A percentile compares a stretch with the other conserved stretches of the same genome.
Conservation (phyloP, 1,140 invertebrate species). For the Asobara japonica region DNA sequence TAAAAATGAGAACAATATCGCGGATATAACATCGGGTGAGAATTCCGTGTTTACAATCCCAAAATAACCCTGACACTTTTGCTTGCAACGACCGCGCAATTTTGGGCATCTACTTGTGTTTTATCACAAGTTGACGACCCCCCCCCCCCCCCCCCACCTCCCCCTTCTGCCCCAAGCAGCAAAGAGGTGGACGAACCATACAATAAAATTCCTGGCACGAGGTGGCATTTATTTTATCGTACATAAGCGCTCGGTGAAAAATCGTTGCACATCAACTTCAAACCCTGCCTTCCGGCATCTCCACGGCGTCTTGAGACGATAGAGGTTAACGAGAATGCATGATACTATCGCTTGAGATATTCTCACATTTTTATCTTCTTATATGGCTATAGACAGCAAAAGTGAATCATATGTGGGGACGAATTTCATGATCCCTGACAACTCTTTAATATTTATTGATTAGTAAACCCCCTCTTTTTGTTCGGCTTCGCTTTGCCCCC, state of each 20-base stretch:
- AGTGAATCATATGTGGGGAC: no score
- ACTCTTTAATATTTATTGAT: no score
- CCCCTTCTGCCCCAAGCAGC: no score
- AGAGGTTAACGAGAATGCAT: not conserved
- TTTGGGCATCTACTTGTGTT: not conserved
- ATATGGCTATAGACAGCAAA: not conserved
- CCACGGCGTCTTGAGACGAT: not conserved
- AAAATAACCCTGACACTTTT: not conserved
- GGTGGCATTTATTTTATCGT: not conserved
- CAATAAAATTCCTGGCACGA: slow-evolving; percentile 4
- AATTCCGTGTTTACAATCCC: not conserved
- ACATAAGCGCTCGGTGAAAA: not conserved
- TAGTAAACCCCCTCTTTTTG: no score
- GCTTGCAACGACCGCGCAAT: not conserved
- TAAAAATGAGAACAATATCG: not conserved
- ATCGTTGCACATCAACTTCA: not conserved
- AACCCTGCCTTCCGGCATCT: not conserved
- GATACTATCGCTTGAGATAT: not conserved
- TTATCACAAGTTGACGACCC: not conserved
- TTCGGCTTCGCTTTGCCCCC: no score
- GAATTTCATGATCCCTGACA: no score
- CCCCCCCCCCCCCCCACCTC: no score
- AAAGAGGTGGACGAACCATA: not conserved
- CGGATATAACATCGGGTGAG: not conserved
- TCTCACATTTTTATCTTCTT: not conserved